Percentiles rank a stretch among this genome's conserved stretches.
Conservation (phyloP, 2,888 invertebrate species). For the Cabera pusaria region DNA sequence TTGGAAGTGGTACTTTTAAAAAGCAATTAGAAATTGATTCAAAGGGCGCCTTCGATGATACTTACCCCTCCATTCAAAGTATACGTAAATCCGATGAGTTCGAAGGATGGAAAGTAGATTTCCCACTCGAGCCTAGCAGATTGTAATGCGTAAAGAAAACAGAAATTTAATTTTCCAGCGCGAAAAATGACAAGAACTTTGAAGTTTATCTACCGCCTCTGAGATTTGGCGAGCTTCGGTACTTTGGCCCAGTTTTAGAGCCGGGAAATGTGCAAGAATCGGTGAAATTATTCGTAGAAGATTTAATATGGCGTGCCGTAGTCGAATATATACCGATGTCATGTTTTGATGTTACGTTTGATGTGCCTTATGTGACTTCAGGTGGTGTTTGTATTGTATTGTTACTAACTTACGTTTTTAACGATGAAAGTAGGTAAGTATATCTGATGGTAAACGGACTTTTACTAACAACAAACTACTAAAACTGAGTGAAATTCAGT, state of each 20-base stretch:
- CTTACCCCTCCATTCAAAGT: too few relatives aligned
- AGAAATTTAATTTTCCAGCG: slow-evolving; percentile 39
- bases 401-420: too few relatives aligned
- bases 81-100: not conserved
- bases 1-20: too few relatives aligned
- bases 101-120: slow-evolving; percentile 3
- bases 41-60: too few relatives aligned
- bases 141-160: not conserved
- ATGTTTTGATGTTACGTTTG: slow-evolving; percentile 54
- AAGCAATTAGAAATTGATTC: too few relatives aligned
- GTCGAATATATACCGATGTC: slow-evolving; percentile 52
- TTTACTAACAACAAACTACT: too few relatives aligned
- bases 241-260: slow-evolving; percentile 57
- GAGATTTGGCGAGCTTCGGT: slow-evolving; percentile 55
- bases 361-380: slow-evolving; percentile 53
- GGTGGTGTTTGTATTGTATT: slow-evolving; percentile 50
- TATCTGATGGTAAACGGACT: too few relatives aligned
- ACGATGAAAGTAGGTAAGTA: too few relatives aligned
- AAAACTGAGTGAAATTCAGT: too few relatives aligned
- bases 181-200: slow-evolving; percentile 52
- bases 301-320: slow-evolving; percentile 56
- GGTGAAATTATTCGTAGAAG: slow-evolving; percentile 35
- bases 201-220: slow-evolving; percentile 58
- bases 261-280: slow-evolving; percentile 29
- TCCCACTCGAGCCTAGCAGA: not conserved